Evolutionary conservation across 1,140 invertebrate species (phyloP).

Genomic region (Drosophila lini): DNA sequence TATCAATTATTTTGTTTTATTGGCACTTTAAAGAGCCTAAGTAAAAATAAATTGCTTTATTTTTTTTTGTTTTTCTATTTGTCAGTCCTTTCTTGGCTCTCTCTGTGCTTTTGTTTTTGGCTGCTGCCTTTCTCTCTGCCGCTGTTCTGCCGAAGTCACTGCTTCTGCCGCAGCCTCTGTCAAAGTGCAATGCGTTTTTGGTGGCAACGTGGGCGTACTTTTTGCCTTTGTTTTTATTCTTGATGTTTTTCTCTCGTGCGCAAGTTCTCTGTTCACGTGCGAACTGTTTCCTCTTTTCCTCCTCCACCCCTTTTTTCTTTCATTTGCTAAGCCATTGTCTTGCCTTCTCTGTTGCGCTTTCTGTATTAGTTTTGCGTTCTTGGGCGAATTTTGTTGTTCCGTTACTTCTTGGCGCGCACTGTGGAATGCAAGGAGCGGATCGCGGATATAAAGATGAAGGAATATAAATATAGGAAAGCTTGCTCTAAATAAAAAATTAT

Average conservation of each 20-base stretch:
- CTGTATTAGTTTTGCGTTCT: conserved; percentile 45
- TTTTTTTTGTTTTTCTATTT: conserved; percentile 44
- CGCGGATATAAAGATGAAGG: neutral
- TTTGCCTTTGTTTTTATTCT: conserved; percentile 44
- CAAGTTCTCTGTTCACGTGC: conserved; percentile 57
- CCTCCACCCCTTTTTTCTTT: conserved; percentile 2
- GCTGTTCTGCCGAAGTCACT: conserved; percentile 20
- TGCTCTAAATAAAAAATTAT: too few species aligned
- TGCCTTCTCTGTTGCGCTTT: conserved; percentile 32
- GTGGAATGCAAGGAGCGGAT: conserved; percentile 18
- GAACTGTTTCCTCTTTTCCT: neutral
- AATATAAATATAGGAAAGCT: neutral
- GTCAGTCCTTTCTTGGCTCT: conserved; percentile 30
- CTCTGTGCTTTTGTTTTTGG: conserved; percentile 49
- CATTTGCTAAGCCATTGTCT: conserved; percentile 25
- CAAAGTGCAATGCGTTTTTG: conserved; percentile 74
- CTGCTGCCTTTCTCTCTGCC: neutral
- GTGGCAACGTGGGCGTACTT: conserved; percentile 48
- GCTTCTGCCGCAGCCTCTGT: conserved; percentile 16
- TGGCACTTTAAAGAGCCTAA: neutral
- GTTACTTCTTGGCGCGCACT: conserved; percentile 32
- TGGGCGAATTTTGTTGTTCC: conserved; percentile 33
- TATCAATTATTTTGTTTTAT: neutral
- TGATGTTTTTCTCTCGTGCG: conserved; percentile 64
- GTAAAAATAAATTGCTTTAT: neutral